These are phyloP conservation scores for Bilobella aurantiaca DNA, from an alignment of 1,140 invertebrate species.

Conservation along the genomic window DNA sequence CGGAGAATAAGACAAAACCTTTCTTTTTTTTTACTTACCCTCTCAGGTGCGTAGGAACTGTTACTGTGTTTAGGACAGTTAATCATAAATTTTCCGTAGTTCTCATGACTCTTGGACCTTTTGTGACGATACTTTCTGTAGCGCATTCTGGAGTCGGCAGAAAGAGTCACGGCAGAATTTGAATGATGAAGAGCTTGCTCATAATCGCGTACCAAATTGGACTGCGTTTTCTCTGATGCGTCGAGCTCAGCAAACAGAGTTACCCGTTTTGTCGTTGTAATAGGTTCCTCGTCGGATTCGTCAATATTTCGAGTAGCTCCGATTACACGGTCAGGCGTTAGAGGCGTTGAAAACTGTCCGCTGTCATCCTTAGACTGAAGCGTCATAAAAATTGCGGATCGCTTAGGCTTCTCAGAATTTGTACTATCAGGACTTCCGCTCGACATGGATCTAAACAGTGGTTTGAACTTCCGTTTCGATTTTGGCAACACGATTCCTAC, in stretches of 20 bases:
- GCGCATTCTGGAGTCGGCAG: constrained; percentile 15
- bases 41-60: constrained; percentile 16
- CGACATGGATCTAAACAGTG: constrained; percentile 19
- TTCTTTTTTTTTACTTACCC: constrained; percentile 21
- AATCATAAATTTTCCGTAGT: constrained; percentile 31
- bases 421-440: background rate
- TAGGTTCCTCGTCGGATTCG: background rate
- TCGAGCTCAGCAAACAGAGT: constrained; percentile 29
- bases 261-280: background rate
- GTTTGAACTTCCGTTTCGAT: constrained; percentile 33
- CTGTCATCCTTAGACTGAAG: constrained; percentile 13
- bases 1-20: background rate
- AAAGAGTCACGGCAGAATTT: constrained; percentile 19
- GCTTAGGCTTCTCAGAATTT: constrained; percentile 17
- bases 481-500: constrained; percentile 25
- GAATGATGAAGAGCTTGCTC: background rate
- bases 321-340: constrained; percentile 26
- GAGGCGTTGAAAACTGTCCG: constrained; percentile 23
- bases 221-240: constrained; percentile 24
- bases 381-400: constrained; percentile 32
- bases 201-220: constrained; percentile 23
- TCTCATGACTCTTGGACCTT: constrained; percentile 34
- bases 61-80: constrained; percentile 18
- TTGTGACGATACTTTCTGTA: constrained; percentile 27
- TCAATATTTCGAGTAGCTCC: background rate